Base-by-base conservation (phyloP, 2,797 vertebrate species). In the Arctocebus calabarensis region DNA sequence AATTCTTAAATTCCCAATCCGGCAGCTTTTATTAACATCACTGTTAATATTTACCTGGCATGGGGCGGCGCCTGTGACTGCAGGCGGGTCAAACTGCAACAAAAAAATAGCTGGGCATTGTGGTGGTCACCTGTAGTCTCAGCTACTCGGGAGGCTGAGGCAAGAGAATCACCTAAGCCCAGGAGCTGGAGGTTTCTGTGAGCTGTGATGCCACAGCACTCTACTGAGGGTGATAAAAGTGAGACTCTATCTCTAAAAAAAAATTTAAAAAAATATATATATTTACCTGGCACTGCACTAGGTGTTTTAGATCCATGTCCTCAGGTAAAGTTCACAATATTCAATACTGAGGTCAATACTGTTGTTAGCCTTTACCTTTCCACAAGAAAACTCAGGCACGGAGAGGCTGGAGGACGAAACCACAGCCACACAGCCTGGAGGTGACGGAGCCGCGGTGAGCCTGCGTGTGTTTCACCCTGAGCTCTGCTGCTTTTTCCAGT, bases 301-400 rank as follows among this genome's bases (percentile, higher is more conserved):
- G 29, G 37, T 29, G 57, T 27, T 73, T 32, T 59, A 23, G 32
- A 19, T 77, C 3, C 32, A 55, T 29, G 66, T 27, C 70, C 14
- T 81, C 27, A 16, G 29, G 45, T 66, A 32, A 6, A 61, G 45
- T 43, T 57, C 55, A 59, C 14, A n/a, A 7, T 73, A 75, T 10
- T 20, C 29, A n/a, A n/a, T n/a, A n/a, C 75, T 59, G 4, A 75
- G 25, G 40, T 48, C 64, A 45, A 43, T 43, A 43, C 37, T 40
- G 2, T 73, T 68, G 10, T 48, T 48, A 88, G 78, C 19, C 45
- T 37, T 94, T 75, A 32, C 27, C 77, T 74, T 84, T 62, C 66
- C 45, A 71, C 34, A 62, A 88, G 64, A 52, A 88, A 91, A 81
- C 37, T 45, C 64, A 91, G 62, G 43, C 52, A 12, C 61, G 73